Base-by-base conservation (phyloP, 37 sponge, comb jelly and placozoan species). In the Theonella swinhoei region DNA sequence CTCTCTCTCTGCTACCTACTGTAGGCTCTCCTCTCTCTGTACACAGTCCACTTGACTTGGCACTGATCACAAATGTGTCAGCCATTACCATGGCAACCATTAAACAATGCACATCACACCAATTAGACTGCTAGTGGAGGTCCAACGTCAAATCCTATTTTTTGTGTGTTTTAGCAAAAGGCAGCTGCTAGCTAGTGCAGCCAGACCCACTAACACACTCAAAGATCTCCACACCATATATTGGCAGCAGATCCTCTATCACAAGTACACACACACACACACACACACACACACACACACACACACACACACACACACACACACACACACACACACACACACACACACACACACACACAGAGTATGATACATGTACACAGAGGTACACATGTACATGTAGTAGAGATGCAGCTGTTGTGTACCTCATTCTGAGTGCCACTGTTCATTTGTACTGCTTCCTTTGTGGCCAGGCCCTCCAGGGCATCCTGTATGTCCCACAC, bases 401-500 rank as follows among this genome's bases (percentile, higher is more conserved):
- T n/a, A n/a, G n/a, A n/a, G n/a, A n/a, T n/a, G n/a, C n/a, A n/a
- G n/a, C n/a, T n/a, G n/a, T n/a, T n/a, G n/a, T 19, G 59, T 77
- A 88, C 88, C 83, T 81, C 83, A 1, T 64, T 65, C 5, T 68
- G 32, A 65, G 30, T 75, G 25, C 59, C 76, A 24, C 42, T 54
- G 36, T 58, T 37, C 59, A 83, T 80, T 35, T 83, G 70, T 1
- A 95, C 85, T 19, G 71, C 67, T 74, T 95, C 93, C 75, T 68
- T 91, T n/a, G 67, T 31, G 32, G 83, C 83, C 39, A 91, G 64
- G 14, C 70, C 64, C 23, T 89, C 93, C 58, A 95, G 76, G 28
- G 96, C 96, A 66, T 93, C 88, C 39, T 79, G 70, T 28, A 96
- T 86, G 2, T 68, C 68, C 62, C 74, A 42, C n/a, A 96, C 85